phyloP scores from a whole-genome alignment of 2,888 invertebrate species.

The Gasteruption jaculator region DNA sequence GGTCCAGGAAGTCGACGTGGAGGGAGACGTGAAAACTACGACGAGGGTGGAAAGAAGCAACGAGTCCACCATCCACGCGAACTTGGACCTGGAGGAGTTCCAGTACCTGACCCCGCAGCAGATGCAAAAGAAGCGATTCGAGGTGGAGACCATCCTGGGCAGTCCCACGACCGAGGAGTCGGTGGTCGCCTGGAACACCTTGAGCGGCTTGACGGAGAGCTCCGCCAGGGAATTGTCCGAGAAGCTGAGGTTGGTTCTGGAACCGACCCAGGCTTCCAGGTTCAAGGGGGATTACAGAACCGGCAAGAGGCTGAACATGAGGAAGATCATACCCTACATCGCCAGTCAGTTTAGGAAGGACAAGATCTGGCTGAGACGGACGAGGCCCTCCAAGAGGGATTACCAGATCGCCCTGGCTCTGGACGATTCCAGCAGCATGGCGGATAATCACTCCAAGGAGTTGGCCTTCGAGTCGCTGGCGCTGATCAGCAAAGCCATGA shows the following conservation, averaged over 20 bases:
- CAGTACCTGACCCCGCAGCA: slow-evolving; percentile 13
- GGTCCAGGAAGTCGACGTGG: slow-evolving; percentile 62
- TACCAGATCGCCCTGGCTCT: slow-evolving; percentile 96
- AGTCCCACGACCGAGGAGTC: slow-evolving; percentile 52
- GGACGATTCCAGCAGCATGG: slow-evolving; percentile 92
- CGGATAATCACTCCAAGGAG: slow-evolving; percentile 84
- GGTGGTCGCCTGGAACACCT: slow-evolving; percentile 59
- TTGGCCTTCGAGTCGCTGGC: slow-evolving; percentile 94
- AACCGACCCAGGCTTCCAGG: slow-evolving; percentile 90
- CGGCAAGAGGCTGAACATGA: slow-evolving; percentile 96
- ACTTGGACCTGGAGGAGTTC: slow-evolving; percentile 26
- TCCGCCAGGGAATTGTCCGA: slow-evolving; percentile 87
- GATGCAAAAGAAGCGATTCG: slow-evolving; percentile 31
- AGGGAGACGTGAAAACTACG: slow-evolving; percentile 72
- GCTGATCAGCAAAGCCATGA: slow-evolving; percentile 81
- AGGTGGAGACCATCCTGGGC: slow-evolving; percentile 38
- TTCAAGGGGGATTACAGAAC: slow-evolving; percentile 94
- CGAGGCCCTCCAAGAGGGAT: slow-evolving; percentile 90
- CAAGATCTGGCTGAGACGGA: slow-evolving; percentile 96
- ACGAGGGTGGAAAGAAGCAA: slow-evolving; percentile 62
- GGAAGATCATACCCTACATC: slow-evolving; percentile 96
- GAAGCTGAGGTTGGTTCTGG: slow-evolving; percentile 86
- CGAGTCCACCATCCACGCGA: slow-evolving; percentile 77
- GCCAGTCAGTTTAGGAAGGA: slow-evolving; percentile 99
- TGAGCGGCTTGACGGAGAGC: slow-evolving; percentile 58